Base-by-base conservation (phyloP, 2,113 vertebrate genomes). In the Sitta europaea region DNA sequence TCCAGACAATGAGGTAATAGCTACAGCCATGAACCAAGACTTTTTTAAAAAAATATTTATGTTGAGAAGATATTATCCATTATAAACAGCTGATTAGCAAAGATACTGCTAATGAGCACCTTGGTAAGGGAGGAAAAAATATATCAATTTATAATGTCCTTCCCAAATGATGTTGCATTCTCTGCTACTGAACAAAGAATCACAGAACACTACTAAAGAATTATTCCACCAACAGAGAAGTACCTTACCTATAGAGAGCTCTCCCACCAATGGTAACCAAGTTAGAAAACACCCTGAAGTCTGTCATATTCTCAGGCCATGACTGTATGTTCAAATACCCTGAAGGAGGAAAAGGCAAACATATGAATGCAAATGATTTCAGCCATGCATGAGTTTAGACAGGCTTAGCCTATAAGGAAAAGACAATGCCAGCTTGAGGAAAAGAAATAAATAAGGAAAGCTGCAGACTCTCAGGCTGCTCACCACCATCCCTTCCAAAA, bases 251-350 rank as follows among this genome's bases (percentile, higher is more conserved):
- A 79, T 99, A 99, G 11, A 99, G 98, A 19, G 99, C 98, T 97
- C 99, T 96, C 71, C 99, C 99, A 38, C 99, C 99, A 1, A 99
- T 99, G 51, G 99, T 99, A 48, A 98, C 98, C 94, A 99, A 97
- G 96, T 99, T 99, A 48, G 99, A 99, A 91, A 99, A 99, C 40
- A 99, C 99, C 65, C 98, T 98, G 96, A 99, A 98, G 96, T 99
- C 99, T 1, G 99, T 99, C 99, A 99, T 99, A 88, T 99, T 99
- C 96, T 99, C 98, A 9, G 99, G 99, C 99, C 99, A 99, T 0
- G 99, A 99, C 68, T 99, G 99, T 93, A 99, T 99, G 91, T 99
- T 99, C 93, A 99, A 97, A 95, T 98, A 99, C 58, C 99, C 99
- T 99, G 65, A n/a, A 91, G 83, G 85, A 92, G 61, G 57, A 80